A percentile compares a stretch with the other conserved stretches of the same genome.
phyloP scores from a whole-genome alignment of 2,797 vertebrate species.

The Labroides dimidiatus region DNA sequence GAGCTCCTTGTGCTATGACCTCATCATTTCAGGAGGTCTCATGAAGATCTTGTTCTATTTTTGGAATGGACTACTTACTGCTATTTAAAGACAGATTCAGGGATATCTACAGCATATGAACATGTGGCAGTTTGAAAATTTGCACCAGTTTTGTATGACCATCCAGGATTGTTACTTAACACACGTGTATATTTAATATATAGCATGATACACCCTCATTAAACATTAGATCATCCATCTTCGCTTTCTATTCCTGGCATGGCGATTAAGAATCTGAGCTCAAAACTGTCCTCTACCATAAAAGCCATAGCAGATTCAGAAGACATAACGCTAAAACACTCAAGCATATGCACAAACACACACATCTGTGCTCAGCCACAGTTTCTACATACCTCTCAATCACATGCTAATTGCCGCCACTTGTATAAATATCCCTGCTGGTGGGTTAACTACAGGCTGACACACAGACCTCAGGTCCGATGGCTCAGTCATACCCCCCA shows the following conservation, averaged over 20 bases:
- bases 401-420: slow-evolving; percentile 62
- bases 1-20: no score
- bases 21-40: no score
- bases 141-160: no score
- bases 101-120: no score
- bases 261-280: neutral
- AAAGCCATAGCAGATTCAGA: slow-evolving; percentile 13
- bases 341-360: neutral
- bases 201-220: no score
- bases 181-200: no score
- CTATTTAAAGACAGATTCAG: no score
- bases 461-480: slow-evolving; percentile 40
- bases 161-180: no score
- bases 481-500: slow-evolving; percentile 17
- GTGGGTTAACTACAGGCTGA: slow-evolving; percentile 53
- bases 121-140: no score
- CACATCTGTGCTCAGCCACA: slow-evolving; percentile 5
- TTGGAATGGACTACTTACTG: no score
- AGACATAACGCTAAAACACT: slow-evolving; percentile 13
- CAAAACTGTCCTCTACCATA: neutral
- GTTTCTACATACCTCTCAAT: slow-evolving; percentile 60
- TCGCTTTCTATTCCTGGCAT: slow-evolving; percentile 8
- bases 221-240: no score
- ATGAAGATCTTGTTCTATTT: no score
- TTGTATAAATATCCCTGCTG: slow-evolving; percentile 70